Conservation (phyloP, 2,113 vertebrate species). For the Columba livia region DNA sequence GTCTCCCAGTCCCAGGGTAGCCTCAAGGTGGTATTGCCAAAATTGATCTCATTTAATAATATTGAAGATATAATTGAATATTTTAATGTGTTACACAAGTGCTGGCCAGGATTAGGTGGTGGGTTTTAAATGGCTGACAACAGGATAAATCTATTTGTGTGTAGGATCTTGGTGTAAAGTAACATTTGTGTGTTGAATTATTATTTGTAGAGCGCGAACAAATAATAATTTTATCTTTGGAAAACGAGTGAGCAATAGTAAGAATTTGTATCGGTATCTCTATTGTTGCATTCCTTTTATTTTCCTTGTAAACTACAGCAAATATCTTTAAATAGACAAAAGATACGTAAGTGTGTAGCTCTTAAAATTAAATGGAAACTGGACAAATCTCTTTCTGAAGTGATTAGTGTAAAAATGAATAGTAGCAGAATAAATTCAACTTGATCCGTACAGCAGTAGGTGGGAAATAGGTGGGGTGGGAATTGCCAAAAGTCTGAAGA, state of each 20-base stretch:
- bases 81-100: not conserved
- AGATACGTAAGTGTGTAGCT: not conserved
- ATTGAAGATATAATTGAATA: not conserved
- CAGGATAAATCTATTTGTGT: not conserved
- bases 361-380: not conserved
- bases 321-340: not conserved
- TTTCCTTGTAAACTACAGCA: not conserved
- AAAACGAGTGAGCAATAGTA: not conserved
- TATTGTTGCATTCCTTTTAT: not conserved
- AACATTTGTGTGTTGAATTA: not conserved
- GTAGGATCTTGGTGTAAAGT: not conserved
- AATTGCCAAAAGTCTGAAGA: not conserved
- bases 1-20: not conserved
- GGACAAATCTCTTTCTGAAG: not conserved
- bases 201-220: not conserved
- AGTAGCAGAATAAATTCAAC: not conserved
- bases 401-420: not conserved
- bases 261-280: not conserved
- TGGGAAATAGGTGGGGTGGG: not conserved
- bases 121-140: not conserved
- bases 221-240: not conserved
- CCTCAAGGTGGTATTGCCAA: not conserved
- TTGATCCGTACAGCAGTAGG: not conserved
- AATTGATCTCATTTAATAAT: not conserved
- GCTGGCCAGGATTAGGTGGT: not conserved